Conservation (phyloP, 64 coral and sea anemone genomes). For the Platygyra sinensis region DNA sequence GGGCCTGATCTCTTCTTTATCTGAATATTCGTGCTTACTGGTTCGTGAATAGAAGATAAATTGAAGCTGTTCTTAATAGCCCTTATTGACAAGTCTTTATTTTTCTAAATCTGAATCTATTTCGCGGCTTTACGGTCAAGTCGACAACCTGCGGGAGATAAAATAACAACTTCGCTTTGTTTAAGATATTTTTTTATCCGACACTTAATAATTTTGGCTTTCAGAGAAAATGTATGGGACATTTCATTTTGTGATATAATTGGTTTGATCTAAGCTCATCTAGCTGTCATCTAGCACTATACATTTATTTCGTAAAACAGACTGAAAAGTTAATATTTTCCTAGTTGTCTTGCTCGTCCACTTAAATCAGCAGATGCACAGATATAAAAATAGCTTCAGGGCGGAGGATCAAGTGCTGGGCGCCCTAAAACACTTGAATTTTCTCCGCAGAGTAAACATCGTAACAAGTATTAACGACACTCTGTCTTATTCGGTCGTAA, state of each 20-base stretch:
- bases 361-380: background rate
- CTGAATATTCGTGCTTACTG: background rate
- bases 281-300: background rate
- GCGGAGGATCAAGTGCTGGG: background rate
- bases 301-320: background rate
- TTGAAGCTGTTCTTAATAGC: background rate
- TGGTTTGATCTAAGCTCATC: too few relatives aligned
- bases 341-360: background rate
- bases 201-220: too few relatives aligned
- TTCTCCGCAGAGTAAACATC: constrained; percentile 15
- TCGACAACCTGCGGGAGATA: too few relatives aligned
- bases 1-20: background rate
- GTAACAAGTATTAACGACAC: constrained; percentile 1
- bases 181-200: too few relatives aligned
- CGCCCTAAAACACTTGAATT: constrained; percentile 7
- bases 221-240: too few relatives aligned
- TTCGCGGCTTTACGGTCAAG: background rate
- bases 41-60: background rate
- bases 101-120: background rate
- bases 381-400: background rate
- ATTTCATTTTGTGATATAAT: too few relatives aligned
- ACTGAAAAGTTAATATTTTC: background rate
- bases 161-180: too few relatives aligned
- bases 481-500: background rate
- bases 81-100: background rate